Percentiles rank a stretch among this genome's conserved stretches.
phyloP scores from a whole-genome alignment of 2,797 vertebrate species.

The Platalea minor region DNA sequence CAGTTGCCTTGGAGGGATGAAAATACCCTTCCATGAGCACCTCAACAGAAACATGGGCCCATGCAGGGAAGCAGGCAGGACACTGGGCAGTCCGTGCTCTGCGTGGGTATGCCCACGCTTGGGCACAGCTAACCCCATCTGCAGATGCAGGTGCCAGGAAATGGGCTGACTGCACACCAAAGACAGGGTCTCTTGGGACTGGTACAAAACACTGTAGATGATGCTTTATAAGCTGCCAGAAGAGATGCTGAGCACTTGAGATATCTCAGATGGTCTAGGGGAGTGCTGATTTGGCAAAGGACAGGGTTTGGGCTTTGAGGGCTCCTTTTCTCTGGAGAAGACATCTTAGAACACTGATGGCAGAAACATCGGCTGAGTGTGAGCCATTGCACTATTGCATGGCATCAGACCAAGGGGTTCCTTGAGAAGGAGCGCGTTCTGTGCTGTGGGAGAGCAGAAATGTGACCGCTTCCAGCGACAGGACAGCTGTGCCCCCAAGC shows the following conservation, averaged over 20 bases:
- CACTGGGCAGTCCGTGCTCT: background rate
- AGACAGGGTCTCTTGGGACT: background rate
- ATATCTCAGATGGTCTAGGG: background rate
- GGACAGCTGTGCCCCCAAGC: background rate
- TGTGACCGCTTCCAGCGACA: rapidly evolving
- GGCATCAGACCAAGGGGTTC: background rate
- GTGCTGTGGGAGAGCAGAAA: background rate
- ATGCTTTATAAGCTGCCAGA: background rate
- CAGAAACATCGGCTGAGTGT: background rate
- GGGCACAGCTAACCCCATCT: rapidly evolving
- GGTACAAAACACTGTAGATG: background rate
- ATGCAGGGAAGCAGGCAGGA: background rate
- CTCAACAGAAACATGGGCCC: background rate
- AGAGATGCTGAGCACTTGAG: background rate
- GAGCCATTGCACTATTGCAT: rapidly evolving
- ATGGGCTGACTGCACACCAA: background rate
- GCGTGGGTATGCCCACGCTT: rapidly evolving
- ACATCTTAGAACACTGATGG: background rate
- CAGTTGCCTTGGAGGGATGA: background rate
- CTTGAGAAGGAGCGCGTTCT: rapidly evolving
- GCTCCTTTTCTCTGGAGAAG: background rate
- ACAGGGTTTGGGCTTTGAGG: background rate
- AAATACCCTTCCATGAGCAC: background rate
- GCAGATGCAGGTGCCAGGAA: background rate
- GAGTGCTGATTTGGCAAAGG: background rate